Evolutionary conservation across 2,113 vertebrate species (phyloP).

Genomic region (Thalassoma bifasciatum): DNA sequence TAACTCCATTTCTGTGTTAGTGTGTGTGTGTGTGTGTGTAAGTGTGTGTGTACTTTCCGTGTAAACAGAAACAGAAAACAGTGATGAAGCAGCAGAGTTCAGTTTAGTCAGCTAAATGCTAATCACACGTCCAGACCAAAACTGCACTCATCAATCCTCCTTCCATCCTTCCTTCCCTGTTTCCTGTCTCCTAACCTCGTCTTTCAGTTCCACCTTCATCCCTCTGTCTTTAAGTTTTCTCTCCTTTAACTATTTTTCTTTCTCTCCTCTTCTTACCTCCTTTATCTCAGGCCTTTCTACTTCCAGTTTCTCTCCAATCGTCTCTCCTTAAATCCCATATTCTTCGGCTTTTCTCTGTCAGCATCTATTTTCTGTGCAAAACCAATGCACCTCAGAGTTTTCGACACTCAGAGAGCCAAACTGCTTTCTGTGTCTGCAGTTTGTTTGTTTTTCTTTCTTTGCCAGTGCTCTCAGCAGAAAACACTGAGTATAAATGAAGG

Average conservation of each 20-base stretch:
- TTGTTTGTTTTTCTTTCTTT: background rate
- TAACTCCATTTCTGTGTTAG: too few species aligned
- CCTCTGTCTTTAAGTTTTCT: background rate
- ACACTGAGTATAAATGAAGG: too few species aligned
- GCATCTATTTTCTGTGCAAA: background rate
- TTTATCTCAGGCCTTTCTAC: too few species aligned
- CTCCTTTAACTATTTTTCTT: background rate
- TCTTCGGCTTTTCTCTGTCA: too few species aligned
- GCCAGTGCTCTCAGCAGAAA: background rate
- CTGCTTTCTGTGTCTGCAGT: too few species aligned
- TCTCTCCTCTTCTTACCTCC: background rate
- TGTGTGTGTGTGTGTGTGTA: background rate
- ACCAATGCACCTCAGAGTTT: too few species aligned
- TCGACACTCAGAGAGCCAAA: too few species aligned
- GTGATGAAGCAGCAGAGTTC: constrained; percentile 52
- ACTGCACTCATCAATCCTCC: constrained; percentile 62
- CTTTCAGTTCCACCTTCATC: background rate
- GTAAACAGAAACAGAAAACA: constrained; percentile 6
- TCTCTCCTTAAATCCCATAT: background rate
- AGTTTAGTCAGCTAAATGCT: constrained; percentile 72
- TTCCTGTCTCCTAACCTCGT: background rate
- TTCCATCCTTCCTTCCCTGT: constrained; percentile 22
- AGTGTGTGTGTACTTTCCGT: constrained; percentile 24
- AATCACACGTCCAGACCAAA: constrained; percentile 57
- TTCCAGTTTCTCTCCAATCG: background rate